Evolutionary conservation across 2,888 invertebrate species (phyloP).

Genomic region (Cosmia trapezina): DNA sequence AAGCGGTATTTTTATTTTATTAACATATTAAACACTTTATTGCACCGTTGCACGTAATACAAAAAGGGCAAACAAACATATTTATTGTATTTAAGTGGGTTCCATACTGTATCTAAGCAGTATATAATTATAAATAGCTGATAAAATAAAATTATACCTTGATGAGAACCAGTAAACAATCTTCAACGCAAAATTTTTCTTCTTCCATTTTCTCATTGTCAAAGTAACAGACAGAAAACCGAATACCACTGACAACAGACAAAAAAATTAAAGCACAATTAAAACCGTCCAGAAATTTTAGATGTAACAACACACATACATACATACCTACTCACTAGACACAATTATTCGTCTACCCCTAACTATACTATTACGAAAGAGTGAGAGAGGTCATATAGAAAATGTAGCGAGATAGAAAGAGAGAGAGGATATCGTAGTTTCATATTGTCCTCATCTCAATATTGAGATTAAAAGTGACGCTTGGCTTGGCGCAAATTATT

Average conservation of each 20-base stretch:
- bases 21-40: too few relatives aligned
- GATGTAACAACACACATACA: conserved; percentile 28
- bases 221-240: conserved; percentile 3
- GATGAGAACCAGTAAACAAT: too few relatives aligned
- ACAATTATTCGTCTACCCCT: conserved; percentile 45
- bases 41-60: too few relatives aligned
- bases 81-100: too few relatives aligned
- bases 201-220: not conserved
- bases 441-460: conserved; percentile 89
- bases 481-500: conserved; percentile 89
- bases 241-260: not conserved
- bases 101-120: too few relatives aligned
- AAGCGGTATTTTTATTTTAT: too few relatives aligned
- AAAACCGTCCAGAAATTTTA: conserved; percentile 29
- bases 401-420: conserved; percentile 62
- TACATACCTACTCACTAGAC: conserved; percentile 25
- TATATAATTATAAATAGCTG: too few relatives aligned
- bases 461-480: conserved; percentile 90
- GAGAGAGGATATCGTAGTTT: conserved; percentile 78
- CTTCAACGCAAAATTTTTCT: not conserved
- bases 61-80: too few relatives aligned
- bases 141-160: not conserved
- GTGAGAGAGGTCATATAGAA: conserved; percentile 62
- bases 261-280: conserved; percentile 19
- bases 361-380: conserved; percentile 35